Conservation (phyloP, 2,797 vertebrate genomes). For the Lagorchestes hirsutus region DNA sequence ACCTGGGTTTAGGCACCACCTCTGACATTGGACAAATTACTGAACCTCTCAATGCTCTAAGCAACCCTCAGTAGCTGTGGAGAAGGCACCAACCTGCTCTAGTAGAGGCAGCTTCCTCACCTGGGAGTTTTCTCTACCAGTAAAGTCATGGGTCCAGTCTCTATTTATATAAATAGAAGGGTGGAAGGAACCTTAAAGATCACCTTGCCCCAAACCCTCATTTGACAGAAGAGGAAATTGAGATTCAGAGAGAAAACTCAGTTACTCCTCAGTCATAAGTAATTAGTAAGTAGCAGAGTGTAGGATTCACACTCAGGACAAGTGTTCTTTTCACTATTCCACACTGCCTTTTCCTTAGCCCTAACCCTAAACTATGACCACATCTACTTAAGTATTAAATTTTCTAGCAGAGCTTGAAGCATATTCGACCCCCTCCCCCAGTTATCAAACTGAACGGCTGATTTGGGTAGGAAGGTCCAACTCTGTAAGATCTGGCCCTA, state of each 20-base stretch:
- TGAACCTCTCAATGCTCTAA: background rate
- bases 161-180: background rate
- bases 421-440: background rate
- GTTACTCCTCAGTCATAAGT: background rate
- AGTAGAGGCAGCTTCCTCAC: background rate
- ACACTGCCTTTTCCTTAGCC: background rate
- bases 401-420: background rate
- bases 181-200: background rate
- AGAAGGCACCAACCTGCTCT: background rate
- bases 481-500: background rate
- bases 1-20: background rate
- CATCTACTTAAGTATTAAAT: background rate
- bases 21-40: background rate
- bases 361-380: background rate
- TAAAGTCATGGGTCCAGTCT: background rate
- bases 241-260: background rate
- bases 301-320: background rate
- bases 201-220: background rate
- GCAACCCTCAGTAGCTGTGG: background rate
- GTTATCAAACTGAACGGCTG: background rate
- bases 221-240: background rate
- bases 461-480: background rate
- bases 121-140: background rate
- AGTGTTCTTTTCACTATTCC: background rate
- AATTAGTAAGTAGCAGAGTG: background rate